Evolutionary conservation across 2,113 vertebrate genomes (phyloP), one percentile per base, ranked within the genome.

Genomic region (Alosa alosa): DNA sequence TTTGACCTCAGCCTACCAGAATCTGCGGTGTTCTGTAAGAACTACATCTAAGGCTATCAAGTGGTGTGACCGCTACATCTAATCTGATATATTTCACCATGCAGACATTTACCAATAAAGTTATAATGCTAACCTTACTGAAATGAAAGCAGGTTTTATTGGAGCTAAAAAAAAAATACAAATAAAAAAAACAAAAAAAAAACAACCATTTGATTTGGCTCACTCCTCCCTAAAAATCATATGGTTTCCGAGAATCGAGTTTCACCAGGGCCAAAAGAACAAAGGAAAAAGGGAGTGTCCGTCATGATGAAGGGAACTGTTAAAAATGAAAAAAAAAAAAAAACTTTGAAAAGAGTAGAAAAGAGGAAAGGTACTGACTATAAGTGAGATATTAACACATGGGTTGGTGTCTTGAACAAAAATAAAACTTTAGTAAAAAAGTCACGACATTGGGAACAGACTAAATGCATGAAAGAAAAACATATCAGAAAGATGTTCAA

Each of bases 21-120:
- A 41, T 78, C 25, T 15, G 72, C 1, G 31, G 72, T 17, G 36
- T 6, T 36, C 5, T 4, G 72, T 39, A 49, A 64, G 64, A 60
- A 60, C 82, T 87, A 36, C 46, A 36, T 6, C 44, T 87, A 78
- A 15, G 81, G 55, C 75, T 87, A 57, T n/a, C 86, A 45, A 90
- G 86, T 81, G 87, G 87, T 82, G 86, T 55, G 82, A 88, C 60
- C 84, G 87, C 47, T 47, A 68, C 85, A 90, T 18, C 13, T 22
- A 84, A 84, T 82, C 82, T 75, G 90, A 90, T 92, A 89, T n/a
- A 60, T 0, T 85, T 68, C 11, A 55, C 75, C 90, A 92, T 93
- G 90, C 91, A 94, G 85, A 88, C 86, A 89, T 88, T 89, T 87
- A 87, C 87, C 86, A 89, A 88, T 86, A 84, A 84, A 82, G 88